A percentile compares a stretch with the other conserved stretches of the same genome.
phyloP scores from a whole-genome alignment of 2,797 vertebrate genomes.

The Neostethus bicornis region DNA sequence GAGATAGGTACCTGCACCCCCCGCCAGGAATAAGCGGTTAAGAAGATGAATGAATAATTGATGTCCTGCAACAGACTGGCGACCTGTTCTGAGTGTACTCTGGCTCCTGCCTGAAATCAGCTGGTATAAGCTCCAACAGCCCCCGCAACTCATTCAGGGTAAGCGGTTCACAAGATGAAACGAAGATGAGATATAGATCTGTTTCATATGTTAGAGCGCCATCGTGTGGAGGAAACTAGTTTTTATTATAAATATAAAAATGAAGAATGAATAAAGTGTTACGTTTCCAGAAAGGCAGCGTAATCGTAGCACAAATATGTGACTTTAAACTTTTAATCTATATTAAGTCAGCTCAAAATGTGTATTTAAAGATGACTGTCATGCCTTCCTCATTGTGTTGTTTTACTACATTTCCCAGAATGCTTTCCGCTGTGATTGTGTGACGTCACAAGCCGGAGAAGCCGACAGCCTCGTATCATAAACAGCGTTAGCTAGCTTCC shows the following conservation, averaged over 20 bases:
- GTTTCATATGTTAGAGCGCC: conserved; percentile 45
- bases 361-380: not conserved
- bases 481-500: conserved; percentile 59
- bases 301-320: not conserved
- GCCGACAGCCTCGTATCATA: conserved; percentile 62
- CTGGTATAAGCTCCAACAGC: too few relatives aligned
- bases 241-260: not conserved
- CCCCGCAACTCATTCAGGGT: too few relatives aligned
- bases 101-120: too few relatives aligned
- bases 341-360: not conserved
- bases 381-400: not conserved
- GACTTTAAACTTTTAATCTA: accelerated
- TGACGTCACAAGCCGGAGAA: conserved; percentile 65
- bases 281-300: not conserved
- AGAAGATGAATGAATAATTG: too few relatives aligned
- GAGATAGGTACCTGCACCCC: too few relatives aligned
- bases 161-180: too few relatives aligned
- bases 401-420: conserved; percentile 53
- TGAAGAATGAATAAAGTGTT: not conserved
- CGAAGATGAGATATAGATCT: too few relatives aligned
- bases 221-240: conserved; percentile 41
- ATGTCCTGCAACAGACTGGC: too few relatives aligned
- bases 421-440: conserved; percentile 20
- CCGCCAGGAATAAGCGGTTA: too few relatives aligned
- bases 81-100: too few relatives aligned